Base-by-base conservation (phyloP, 2,113 vertebrate species). In the Rhombomys opimus region DNA sequence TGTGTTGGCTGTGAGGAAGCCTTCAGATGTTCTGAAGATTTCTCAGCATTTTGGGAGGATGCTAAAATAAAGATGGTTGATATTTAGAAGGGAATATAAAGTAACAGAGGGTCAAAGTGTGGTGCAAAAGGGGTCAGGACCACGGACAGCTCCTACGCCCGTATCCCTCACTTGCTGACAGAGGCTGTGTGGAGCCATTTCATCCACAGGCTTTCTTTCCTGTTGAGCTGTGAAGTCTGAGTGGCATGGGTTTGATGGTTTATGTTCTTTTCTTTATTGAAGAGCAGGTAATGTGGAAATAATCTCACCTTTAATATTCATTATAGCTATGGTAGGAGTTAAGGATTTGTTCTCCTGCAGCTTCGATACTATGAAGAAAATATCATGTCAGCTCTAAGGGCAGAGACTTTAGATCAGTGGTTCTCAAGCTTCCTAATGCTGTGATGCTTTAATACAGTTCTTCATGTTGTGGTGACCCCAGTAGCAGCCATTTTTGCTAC, bases 11-110 rank as follows among this genome's bases (percentile, higher is more conserved):
- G 63, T 65, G 23, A 11, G 54, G 82, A 82, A 75, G 27, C 63
- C 46, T 78, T 86, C 14, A 32, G 61, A 25, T 78, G 5, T 65
- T 73, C 25, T 77, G 59, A 76, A 94, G 76, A 77, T 32, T 5
- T 90, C 35, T 85, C n/a, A 87, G n/a, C 27, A 86, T 88, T 95
- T 90, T 15, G 57, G 46, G 94, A 81, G 30, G 30, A 77, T 14
- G 25, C 91, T 88, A 70, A 92, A 38, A 84, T 52, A 35, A 92
- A 77, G 59, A 67, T 50, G 14, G 50, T 78, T 50, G 81, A 7
- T 35, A 17, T 90, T 59, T 81, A 65, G 65, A 90, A 91, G 22
- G 50, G 7, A 80, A 50, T 46, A 77, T 15, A 22, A 22, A 50
- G 20, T 57, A 35, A 89, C 17, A 23, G 18, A 70, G 18, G 72